Evolutionary conservation across 2,113 vertebrate genomes (phyloP), one percentile per base, ranked within the genome.

Genomic region (Miniopterus natalensis): DNA sequence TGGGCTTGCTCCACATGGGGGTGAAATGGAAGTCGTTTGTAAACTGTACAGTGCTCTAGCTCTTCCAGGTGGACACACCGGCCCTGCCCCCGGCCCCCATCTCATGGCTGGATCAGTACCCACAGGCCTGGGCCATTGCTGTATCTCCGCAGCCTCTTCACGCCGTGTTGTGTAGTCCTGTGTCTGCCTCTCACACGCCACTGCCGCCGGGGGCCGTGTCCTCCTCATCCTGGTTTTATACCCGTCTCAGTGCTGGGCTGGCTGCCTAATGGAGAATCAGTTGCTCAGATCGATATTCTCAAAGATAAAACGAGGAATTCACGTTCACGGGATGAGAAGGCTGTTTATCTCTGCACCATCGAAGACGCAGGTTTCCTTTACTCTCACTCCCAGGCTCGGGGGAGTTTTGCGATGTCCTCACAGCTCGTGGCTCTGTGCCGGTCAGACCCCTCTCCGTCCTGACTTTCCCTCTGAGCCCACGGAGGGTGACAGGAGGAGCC

Each of bases 401-500:
- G 36, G 36, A 36, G 36, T 2, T 36, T 36, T 36, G 36, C 36
- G 36, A 36, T 36, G 36, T 36, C 36, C 7, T 51, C 49, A 51
- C 47, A 12, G 80, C 61, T 92, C 84, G 49, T 40, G 45, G 68
- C 27, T 85, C 70, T 74, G 31, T 92, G 84, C 86, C 10, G 84
- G 40, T 11, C 36, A 77, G 42, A 59, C 55, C 55, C 61, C 8
- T 29, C 57, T 45, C 0, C 31, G 13, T 74, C 31, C 45, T 40
- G 63, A 68, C 88, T 96, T 91, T 86, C 65, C 80, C 66, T 74
- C 31, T 57, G 75, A 63, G 40, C 59, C 89, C 57, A 29, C 42
- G 61, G 81, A 84, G 21, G 31, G 65, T 79, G 51, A 53, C 84
- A 74, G 68, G 5, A 81, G 12, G n/a, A 89, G 79, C 40, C 5